Evolutionary conservation across 2,888 invertebrate species (phyloP), one percentile per base, ranked within the genome.

Genomic region (Schizaphis graminum): DNA sequence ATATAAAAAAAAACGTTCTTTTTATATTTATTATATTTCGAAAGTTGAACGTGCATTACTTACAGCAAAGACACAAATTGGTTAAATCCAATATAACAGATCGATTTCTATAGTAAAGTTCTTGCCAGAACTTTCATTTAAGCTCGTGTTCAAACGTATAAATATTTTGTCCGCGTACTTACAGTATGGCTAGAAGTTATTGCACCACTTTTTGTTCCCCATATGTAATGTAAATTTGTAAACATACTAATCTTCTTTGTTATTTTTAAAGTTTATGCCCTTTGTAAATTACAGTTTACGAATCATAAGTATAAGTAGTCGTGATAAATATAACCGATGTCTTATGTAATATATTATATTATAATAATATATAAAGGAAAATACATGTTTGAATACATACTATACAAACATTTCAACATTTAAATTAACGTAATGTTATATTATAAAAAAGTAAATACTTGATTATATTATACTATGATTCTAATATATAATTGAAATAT

Each of bases 161-260:
- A 77, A 77, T 77, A 77, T 77, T 67, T 67, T 16, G 1, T 67
- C 1, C n/a, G 21, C n/a, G n/a, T 67, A 67, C 67, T 35, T 35
- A 35, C 35, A 35, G 16, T 47, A 88, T 89, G 47, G 67, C 49
- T 67, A 67, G 4, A 90, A 67, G 67, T 90, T 90, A 47, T 67
- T 67, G 24, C 24, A 21, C 47, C 4, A 67, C 44, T 67, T n/a
- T 90, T 67, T 67, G 67, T 90, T 90, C 5, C 41, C n/a, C n/a
- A 49, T n/a, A 67, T 47, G 56, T n/a, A 67, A 47, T 90, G 24
- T 90, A 90, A 90, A 47, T n/a, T 47, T 49, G 90, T 47, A 90
- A 90, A 90, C 67, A 67, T 16, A 0, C 13, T 35, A n/a, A 35
- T 67, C 35, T n/a, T 67, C n/a, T 67, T 67, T 90, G 24, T 44